phyloP scores from a whole-genome alignment of 1,140 invertebrate genomes.

The Drosophila neocordata region DNA sequence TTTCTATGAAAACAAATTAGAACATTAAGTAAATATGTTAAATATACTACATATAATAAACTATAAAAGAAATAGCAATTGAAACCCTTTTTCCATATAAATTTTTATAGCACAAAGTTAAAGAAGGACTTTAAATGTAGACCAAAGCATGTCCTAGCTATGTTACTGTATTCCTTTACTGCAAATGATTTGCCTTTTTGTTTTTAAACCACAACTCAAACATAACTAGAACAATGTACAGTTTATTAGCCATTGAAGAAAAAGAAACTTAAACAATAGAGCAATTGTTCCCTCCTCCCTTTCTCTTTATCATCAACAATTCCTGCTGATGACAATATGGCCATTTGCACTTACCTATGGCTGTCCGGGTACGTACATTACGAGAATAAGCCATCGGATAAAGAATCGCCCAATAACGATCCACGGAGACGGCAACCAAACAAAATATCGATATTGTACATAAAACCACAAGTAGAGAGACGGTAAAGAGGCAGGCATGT shows the following conservation, averaged over 20 bases:
- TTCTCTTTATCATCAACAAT: too few species aligned
- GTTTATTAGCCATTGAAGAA: slow-evolving; percentile 37
- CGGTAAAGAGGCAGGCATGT: slow-evolving; percentile 93
- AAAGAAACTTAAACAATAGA: slow-evolving; percentile 2
- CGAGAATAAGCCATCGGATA: slow-evolving; percentile 95
- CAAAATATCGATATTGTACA: slow-evolving; percentile 97
- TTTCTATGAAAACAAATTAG: neutral
- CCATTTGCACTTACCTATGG: slow-evolving; percentile 88
- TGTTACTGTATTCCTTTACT: neutral
- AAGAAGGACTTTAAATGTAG: too few species aligned
- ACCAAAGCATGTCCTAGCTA: too few species aligned
- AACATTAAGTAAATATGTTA: neutral
- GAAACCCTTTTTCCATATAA: too few species aligned
- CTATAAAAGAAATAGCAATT: too few species aligned
- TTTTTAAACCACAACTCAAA: slow-evolving; percentile 59
- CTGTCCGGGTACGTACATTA: slow-evolving; percentile 92
- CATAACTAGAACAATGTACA: slow-evolving; percentile 50
- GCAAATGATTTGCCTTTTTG: slow-evolving; percentile 22
- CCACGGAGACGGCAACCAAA: slow-evolving; percentile 94
- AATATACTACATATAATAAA: neutral
- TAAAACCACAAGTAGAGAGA: slow-evolving; percentile 92
- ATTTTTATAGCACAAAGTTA: too few species aligned
- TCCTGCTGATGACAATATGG: slow-evolving; percentile 8
- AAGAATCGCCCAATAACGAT: slow-evolving; percentile 96
- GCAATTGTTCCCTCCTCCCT: neutral